phyloP scores from a whole-genome alignment of 2,113 vertebrate genomes.

The Hippoglossus stenolepis region DNA sequence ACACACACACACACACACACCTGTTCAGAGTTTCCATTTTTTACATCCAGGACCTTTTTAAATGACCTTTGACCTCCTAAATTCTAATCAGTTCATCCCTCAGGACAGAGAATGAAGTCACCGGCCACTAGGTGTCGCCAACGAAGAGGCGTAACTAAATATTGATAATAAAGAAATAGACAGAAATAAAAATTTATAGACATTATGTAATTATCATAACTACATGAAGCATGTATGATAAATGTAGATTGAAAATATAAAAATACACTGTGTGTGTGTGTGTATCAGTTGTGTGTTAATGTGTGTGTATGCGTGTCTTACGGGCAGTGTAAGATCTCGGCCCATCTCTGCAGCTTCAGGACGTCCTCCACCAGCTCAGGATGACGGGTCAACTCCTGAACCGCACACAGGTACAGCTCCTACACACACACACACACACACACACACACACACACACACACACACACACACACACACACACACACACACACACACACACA shows the following conservation, averaged over 20 bases:
- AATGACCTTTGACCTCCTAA: too few relatives aligned
- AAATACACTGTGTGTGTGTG: background rate
- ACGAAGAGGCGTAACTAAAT: too few relatives aligned
- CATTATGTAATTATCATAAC: background rate
- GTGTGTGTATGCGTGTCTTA: slow-evolving; percentile 58
- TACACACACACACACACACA: slow-evolving; percentile 48
- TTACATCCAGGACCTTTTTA: too few relatives aligned
- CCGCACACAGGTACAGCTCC: slow-evolving; percentile 92
- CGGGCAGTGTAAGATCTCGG: slow-evolving; percentile 82
- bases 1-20: slow-evolving; percentile 16
- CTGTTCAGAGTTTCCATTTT: background rate
- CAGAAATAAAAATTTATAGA: too few relatives aligned
- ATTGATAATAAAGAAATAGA: too few relatives aligned
- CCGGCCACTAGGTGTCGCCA: too few relatives aligned
- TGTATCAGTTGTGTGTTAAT: background rate
- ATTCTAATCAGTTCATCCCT: too few relatives aligned
- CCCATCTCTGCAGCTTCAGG: slow-evolving; percentile 90
- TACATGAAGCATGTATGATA: background rate
- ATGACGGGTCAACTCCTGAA: slow-evolving; percentile 88
- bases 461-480: slow-evolving; percentile 1
- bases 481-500: slow-evolving; percentile 21
- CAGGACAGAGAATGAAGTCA: too few relatives aligned
- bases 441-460: slow-evolving; percentile 22
- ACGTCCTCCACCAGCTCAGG: slow-evolving; percentile 92
- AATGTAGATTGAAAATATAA: background rate